phyloP scores from a whole-genome alignment of 2,888 invertebrate species.

The Embidobia sp. region DNA sequence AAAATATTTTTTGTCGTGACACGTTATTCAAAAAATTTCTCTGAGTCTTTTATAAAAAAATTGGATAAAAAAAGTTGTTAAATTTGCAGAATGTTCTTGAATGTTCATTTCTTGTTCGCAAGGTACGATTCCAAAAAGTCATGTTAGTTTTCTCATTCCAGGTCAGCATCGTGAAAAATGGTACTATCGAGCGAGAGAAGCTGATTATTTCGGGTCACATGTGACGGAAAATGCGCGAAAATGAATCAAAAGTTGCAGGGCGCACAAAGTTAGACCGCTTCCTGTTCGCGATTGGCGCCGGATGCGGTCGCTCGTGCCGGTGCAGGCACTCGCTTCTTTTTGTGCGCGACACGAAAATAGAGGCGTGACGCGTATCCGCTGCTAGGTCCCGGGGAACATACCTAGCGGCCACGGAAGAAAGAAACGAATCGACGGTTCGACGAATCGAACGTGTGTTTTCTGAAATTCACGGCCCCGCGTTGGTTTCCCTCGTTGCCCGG shows the following conservation, averaged over 20 bases:
- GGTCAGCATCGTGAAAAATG: too few species aligned
- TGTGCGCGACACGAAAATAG: conserved; percentile 57
- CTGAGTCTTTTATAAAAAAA: too few species aligned
- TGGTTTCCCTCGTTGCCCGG: conserved; percentile 11
- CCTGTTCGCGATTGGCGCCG: conserved; percentile 73
- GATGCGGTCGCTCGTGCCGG: conserved; percentile 62
- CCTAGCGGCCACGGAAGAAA: conserved; percentile 27
- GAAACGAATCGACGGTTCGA: conserved; percentile 28
- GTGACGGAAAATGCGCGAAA: neutral
- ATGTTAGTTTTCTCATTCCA: too few species aligned
- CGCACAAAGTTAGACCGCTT: conserved; percentile 62
- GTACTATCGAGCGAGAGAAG: neutral
- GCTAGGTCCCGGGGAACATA: conserved; percentile 41
- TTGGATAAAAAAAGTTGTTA: too few species aligned
- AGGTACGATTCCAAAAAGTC: too few species aligned
- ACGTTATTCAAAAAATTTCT: too few species aligned
- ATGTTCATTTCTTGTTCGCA: too few species aligned
- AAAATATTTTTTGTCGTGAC: too few species aligned
- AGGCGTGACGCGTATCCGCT: conserved; percentile 50
- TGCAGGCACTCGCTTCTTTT: conserved; percentile 40
- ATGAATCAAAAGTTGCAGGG: neutral
- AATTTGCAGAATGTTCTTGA: too few species aligned
- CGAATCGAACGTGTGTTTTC: conserved; percentile 42
- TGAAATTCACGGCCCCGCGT: conserved; percentile 25
- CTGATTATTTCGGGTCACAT: neutral